Base-by-base conservation (phyloP, 2,113 vertebrate species). In the Pedetes capensis region DNA sequence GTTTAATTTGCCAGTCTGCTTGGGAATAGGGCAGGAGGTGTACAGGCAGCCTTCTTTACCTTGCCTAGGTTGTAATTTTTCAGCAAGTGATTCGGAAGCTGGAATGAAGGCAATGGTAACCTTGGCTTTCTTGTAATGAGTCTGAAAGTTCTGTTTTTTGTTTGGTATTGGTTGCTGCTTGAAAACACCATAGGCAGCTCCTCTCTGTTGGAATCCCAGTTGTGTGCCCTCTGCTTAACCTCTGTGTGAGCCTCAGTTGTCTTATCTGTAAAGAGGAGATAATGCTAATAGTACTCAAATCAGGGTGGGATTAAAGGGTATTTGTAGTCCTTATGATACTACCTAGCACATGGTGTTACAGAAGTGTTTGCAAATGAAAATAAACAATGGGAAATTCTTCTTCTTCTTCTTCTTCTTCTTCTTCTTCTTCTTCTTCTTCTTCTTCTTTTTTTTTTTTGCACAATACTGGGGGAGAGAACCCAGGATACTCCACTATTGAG, bases 1-100 rank as follows among this genome's bases (percentile, higher is more conserved):
- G 39, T 95, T 95, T 94, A 92, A 93, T 95, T 95, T 44, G 42
- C 74, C 66, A 96, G 23, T 25, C 59, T 64, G 16, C n/a, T 84
- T 89, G 49, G 51, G 64, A 91, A 32, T 47, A 34, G 74, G n/a
- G 74, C 71, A 20, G 53, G 72, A 79, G 69, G 22, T 69, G 22
- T 66, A 74, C 89, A 89, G 61, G 20, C 59, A 61, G 88, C 22
- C 6, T 66, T 87, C 59, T 39, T 63, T 49, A 8, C 57, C 76
- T 89, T 23, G 20, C n/a, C 66, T 37, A 25, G n/a, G 23, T 32
- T 81, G 71, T 47, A 44, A 27, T 55, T 91, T 89, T 83, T 47
- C 34, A 89, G 29, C 3, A 23, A 51, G n/a, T 44, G 20, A 37
- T 72, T 75, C 47, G 80, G 32, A 83, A 87, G 91, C 47, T 69